phyloP scores from a whole-genome alignment of 2,888 invertebrate species.

The Nomada lathburiana region DNA sequence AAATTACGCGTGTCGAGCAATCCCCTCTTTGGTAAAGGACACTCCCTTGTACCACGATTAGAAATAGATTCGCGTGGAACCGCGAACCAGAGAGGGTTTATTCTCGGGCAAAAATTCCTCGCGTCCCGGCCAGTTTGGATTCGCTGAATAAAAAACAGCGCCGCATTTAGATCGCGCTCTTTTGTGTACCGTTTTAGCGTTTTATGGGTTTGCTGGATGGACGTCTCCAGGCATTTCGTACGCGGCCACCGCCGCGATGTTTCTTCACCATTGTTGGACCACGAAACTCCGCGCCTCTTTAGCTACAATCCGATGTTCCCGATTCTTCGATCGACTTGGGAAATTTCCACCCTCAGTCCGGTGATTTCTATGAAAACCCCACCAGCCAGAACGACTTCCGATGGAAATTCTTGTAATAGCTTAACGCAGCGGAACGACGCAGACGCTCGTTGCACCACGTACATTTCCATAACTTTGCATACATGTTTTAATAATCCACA shows the following conservation, averaged over 20 bases:
- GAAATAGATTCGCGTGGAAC: conserved; percentile 56
- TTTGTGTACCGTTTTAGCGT: conserved; percentile 35
- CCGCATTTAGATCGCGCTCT: conserved; percentile 25
- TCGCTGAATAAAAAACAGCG: conserved; percentile 16
- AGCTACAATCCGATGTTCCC: background rate
- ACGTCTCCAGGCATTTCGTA: background rate
- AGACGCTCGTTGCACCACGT: conserved; percentile 76
- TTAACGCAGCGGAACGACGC: conserved; percentile 69
- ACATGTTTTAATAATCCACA: conserved; percentile 81
- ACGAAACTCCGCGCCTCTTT: no score
- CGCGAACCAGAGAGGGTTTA: conserved; percentile 11
- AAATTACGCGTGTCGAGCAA: conserved; percentile 65
- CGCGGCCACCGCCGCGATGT: background rate
- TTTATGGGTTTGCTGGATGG: background rate
- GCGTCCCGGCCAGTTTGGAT: background rate
- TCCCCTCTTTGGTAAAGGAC: conserved; percentile 50
- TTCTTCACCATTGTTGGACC: background rate
- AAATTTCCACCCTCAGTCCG: background rate
- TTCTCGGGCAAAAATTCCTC: conserved; percentile 29
- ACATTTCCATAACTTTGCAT: conserved; percentile 83
- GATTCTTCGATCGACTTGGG: conserved; percentile 2
- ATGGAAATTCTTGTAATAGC: conserved; percentile 73
- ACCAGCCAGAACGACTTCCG: conserved; percentile 37
- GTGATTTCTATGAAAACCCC: conserved; percentile 3
- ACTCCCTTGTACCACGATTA: conserved; percentile 44